Evolutionary conservation across 1,140 invertebrate genomes (phyloP), one percentile per base, ranked within the genome.

Genomic region (Magallana gigas): DNA sequence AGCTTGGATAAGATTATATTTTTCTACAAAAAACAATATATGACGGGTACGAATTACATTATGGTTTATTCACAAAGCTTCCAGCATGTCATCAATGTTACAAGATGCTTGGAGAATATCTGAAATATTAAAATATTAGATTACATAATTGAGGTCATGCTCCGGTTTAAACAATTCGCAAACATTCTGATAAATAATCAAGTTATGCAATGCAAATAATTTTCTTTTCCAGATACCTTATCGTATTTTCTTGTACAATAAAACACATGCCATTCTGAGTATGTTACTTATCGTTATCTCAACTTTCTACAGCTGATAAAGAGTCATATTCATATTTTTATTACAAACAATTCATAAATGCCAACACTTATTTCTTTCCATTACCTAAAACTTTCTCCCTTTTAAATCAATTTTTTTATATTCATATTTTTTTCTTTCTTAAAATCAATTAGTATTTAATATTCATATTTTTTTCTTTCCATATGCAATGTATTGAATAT

Each of bases 141-240:
- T 76, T 76, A 29, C 68, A 76, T 76, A 76, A 76, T 76, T 76
- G 68, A 23, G 68, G 68, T 76, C 23, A 12, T 36, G 23, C 48
- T 29, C 68, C 68, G 23, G 23, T 76, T 12, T 29, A 16, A 76
- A 76, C 68, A 29, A 29, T 23, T 76, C 68, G 23, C 29, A 36
- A 29, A 76, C 68, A 76, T 29, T 76, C 23, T 76, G 68, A 76
- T 76, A 76, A 76, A 76, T 76, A 76, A 36, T 76, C 23, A 36
- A 76, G 23, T 76, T 76, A 76, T 76, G 68, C 68, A 76, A 29
- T 76, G 68, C 68, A 76, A 76, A 76, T 76, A 76, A 76, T 76
- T 76, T 76, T 76, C 68, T 23, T 29, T 12, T 76, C 60, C 36
- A 11, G 68, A 76, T 76, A 76, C 68, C 68, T 76, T 76, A 76